Evolutionary conservation across 2,113 vertebrate genomes (phyloP), one percentile per base, ranked within the genome.

Genomic region (Psittacara wagleri): DNA sequence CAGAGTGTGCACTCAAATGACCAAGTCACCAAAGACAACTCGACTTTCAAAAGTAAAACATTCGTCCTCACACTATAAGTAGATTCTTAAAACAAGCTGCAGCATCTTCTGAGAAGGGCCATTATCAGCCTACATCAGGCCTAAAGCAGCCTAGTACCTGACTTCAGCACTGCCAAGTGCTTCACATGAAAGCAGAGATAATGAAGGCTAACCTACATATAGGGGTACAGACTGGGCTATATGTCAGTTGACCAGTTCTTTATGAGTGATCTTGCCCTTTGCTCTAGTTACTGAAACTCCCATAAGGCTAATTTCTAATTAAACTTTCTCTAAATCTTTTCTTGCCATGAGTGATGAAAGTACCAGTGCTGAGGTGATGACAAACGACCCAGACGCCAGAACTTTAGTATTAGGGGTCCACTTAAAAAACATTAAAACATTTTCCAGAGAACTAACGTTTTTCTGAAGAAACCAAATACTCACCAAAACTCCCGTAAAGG

Each of bases 401-500:
- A 84, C 67, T 13, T 17, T 16, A 9, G 12, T 39, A 27, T 44
- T 6, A 88, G 28, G 1, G 5, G 4, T 31, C 23, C 6, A 22
- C 10, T n/a, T 41, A 14, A 75, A 51, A 46, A n/a, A 28, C 17
- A 5, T 35, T 35, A 59, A 59, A 23, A 35, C 33, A 2, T 28
- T 68, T 83, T 49, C 33, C 57, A 76, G 16, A 75, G 15, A 62
- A 25, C 5, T 33, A 13, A 70, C 24, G 25, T 17, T 9, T 67
- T 63, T n/a, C 80, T 68, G 48, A 61, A 74, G 31, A 62, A 52
- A 55, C 10, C 35, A 33, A 89, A 68, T 8, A 33, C 13, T 43
- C 27, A 39, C 10, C 8, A 23, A 37, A 63, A 66, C 16, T 8
- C 7, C 33, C 35, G 37, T 0, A 0, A 74, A 25, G 18, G 8